Evolutionary conservation across 2,888 invertebrate genomes (phyloP), one percentile per base, ranked within the genome.

Genomic region (Meiosimyza decipiens): DNA sequence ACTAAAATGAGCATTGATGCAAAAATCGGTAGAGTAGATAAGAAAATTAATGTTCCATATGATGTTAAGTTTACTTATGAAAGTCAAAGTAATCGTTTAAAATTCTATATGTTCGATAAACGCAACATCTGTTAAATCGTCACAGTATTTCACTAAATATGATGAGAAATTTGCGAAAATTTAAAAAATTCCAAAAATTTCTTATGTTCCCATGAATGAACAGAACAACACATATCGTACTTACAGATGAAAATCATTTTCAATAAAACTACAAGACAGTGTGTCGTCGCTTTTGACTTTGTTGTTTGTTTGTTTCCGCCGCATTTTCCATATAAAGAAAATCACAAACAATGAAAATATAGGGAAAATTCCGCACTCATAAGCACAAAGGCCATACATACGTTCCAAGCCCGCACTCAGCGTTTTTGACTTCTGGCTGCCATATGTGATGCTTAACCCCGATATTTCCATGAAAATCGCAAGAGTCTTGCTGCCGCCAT

Each of bases 391-490:
- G 40, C 40, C 40, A 40, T 40, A n/a, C n/a, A n/a, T n/a, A 7
- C 40, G 9, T 40, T 7, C 40, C 1, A 6, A 3, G 40, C 40
- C 9, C 40, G 6, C 40, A 9, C 40, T 13, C 57, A 57, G 57
- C 57, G 12, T 28, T 57, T 57, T 57, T 51, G 33, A 54, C 70
- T 70, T 62, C 63, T 70, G 70, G 63, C 33, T 33, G 51, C 70
- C 70, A 70, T 54, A 52, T 70, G 70, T 70, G 70, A 40, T 51
- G 12, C 15, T 6, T 64, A 50, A 16, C 64, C 12, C 28, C 50
- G 60, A 50, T 59, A 18, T 70, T 70, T 70, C 63, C 70, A 52
- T 63, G 62, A 54, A 70, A 63, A 62, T 52, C 62, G 52, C 51
- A 33, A 40, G 64, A 59, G 68, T 59, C 59, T 59, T 18, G 40